Evolutionary conservation across 2,888 invertebrate genomes (phyloP), one percentile per base, ranked within the genome.

Genomic region (Zaprionus bogoriensis): DNA sequence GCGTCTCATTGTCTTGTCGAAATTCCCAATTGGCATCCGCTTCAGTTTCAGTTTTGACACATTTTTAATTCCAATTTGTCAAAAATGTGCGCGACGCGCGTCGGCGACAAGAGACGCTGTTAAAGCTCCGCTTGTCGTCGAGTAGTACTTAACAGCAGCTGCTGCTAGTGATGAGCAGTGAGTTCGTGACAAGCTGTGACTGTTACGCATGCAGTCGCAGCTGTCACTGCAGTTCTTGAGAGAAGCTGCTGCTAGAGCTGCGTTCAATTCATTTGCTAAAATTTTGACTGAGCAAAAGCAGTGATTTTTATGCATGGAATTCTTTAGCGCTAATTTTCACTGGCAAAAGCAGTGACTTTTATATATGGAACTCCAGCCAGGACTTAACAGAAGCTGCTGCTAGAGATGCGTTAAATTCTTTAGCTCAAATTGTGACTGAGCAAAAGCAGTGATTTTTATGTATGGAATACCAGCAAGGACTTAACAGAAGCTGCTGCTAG

Each of bases 11-110:
- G 67, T 57, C 50, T 71, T 54, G n/a, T n/a, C 32, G 51, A 20
- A 60, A 74, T 46, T 41, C 45, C 53, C 78, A 77, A 81, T 81
- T 78, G 85, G 63, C 78, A 84, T 79, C 82, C 79, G 79, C 85
- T 79, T 79, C 85, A 84, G 68, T 84, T 79, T 79, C 78, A 79
- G 45, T 79, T 79, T 84, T 79, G 78, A 79, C 84, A 79, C 84
- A 84, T 79, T 84, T 83, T 42, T 20, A 55, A 63, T 55, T 53
- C 48, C 52, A 58, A 68, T 63, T 62, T 73, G 59, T 73, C 62
- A 50, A 55, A 73, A 59, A 54, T 38, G 36, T 27, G 27, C 61
- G 48, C 42, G 47, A 39, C 38, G 47, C 50, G 70, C 70, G 70
- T 71, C 54, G 70, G 73, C 70, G 70, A 73, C 61, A 71, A 62